Percentiles rank a stretch among this genome's conserved stretches.
Evolutionary conservation across 2,888 invertebrate genomes (phyloP).

Genomic region (Eristalis intricaria): DNA sequence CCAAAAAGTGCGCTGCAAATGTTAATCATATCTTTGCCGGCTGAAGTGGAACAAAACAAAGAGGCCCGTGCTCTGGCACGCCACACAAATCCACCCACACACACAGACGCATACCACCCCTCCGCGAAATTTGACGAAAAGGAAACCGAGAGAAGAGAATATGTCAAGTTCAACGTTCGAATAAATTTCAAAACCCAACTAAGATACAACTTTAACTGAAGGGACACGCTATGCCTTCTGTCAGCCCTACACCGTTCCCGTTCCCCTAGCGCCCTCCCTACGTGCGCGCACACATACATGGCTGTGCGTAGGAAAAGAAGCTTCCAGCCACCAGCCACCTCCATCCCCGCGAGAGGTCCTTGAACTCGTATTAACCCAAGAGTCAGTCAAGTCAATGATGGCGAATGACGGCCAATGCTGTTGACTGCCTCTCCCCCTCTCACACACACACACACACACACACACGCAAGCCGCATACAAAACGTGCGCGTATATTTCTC

Average conservation of each 20-base stretch:
- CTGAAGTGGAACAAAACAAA: conserved; percentile 45
- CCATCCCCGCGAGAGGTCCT: conserved; percentile 58
- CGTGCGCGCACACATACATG: background rate
- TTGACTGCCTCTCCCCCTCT: conserved; percentile 31
- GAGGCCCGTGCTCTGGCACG: conserved; percentile 2
- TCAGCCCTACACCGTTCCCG: conserved; percentile 18
- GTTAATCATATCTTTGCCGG: conserved; percentile 38
- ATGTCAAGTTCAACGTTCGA: conserved; percentile 71
- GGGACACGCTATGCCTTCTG: conserved; percentile 54
- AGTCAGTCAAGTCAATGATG: conserved; percentile 68
- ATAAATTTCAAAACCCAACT: conserved; percentile 51
- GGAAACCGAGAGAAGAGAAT: conserved; percentile 44
- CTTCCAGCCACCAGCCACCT: conserved; percentile 28
- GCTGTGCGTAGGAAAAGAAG: conserved; percentile 66
- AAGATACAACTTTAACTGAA: conserved; percentile 42
- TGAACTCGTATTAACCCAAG: conserved; percentile 68
- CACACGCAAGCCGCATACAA: conserved; percentile 6
- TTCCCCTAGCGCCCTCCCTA: background rate
- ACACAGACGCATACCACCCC: conserved; percentile 11
- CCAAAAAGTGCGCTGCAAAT: conserved; percentile 64
- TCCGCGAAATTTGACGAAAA: conserved; percentile 44
- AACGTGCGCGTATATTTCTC: conserved; percentile 37
- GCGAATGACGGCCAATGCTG: conserved; percentile 47
- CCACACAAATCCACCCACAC: background rate
- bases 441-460: conserved; percentile 16